phyloP scores from a whole-genome alignment of 2,888 invertebrate genomes.

The Aethes cnicana region DNA sequence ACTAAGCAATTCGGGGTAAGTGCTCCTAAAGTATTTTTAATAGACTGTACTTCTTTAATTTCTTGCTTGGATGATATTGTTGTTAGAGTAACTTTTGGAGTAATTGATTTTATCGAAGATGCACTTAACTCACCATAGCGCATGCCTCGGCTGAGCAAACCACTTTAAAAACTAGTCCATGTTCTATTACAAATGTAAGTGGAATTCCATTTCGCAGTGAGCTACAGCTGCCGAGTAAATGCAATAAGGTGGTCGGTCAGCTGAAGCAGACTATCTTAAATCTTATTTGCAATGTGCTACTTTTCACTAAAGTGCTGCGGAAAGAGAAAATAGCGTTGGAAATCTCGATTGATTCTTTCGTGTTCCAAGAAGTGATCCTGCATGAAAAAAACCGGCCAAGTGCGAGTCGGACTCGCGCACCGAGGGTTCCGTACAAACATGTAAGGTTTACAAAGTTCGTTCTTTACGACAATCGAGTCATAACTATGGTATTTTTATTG shows the following conservation, averaged over 20 bases:
- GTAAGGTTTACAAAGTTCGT: no score
- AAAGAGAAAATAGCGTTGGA: conserved; percentile 1
- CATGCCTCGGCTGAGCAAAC: conserved; percentile 9
- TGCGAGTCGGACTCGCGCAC: no score
- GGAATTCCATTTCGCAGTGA: conserved; percentile 23
- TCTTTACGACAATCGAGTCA: no score
- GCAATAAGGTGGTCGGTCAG: conserved; percentile 30
- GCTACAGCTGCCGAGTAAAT: conserved; percentile 28
- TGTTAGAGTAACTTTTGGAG: no score
- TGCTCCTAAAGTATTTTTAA: no score
- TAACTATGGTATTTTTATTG: no score
- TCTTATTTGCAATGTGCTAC: conserved; percentile 28
- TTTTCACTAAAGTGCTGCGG: conserved; percentile 12
- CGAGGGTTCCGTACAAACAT: no score
- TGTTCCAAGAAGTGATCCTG: conserved; percentile 3
- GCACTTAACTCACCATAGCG: neutral
- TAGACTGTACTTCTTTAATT: no score
- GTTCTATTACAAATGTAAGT: conserved; percentile 17
- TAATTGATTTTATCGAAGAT: neutral
- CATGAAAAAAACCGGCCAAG: no score
- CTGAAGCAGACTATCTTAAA: conserved; percentile 27
- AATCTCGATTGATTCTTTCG: neutral
- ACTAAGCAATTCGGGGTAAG: no score
- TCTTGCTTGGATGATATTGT: no score
- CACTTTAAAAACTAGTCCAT: conserved; percentile 15